Base-by-base conservation (phyloP, 2,113 vertebrate genomes). In the Guaruba guarouba region DNA sequence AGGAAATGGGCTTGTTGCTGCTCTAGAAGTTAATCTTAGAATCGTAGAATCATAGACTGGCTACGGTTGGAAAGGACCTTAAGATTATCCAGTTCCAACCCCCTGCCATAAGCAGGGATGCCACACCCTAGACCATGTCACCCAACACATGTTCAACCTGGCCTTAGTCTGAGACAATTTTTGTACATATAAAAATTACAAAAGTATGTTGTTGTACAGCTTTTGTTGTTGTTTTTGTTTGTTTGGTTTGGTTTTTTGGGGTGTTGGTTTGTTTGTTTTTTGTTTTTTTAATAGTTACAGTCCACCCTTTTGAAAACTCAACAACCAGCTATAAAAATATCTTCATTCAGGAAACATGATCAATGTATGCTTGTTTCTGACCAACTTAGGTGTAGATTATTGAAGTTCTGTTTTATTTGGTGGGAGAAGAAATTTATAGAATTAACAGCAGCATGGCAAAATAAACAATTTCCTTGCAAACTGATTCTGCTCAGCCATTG, bases 351-450 rank as follows among this genome's bases (percentile, higher is more conserved):
- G 59, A 78, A 75, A 46, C 4, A 31, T 13, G 33, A n/a, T 44
- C 22, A 31, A 11, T 57, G 10, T 86, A 0, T 39, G 24, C 5
- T 28, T 82, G 6, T 51, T 89, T 87, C 35, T 64, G 78, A 64
- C 13, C 7, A 63, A 19, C 3, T n/a, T 49, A 63, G 4, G 22
- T 1, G 2, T 17, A 35, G 25, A 29, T 0, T 41, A 13, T 24
- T 44, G 57, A 61, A 55, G 9, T 77, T 63, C 37, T 13, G 4
- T 62, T 91, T 49, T 44, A 20, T 54, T 11, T 27, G 4, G 5
- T 13, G 25, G 12, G 18, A 63, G 55, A 67, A 78, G 2, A 31
- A 61, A 46, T 6, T 3, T 7, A 11, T 13, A 18, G 13, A 55
- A 88, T 61, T 63, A 66, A 77, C 3, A 73, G 9, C 41, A 88